Conservation (phyloP, 1,140 invertebrate genomes). For the Akabosia matsudoensis region DNA sequence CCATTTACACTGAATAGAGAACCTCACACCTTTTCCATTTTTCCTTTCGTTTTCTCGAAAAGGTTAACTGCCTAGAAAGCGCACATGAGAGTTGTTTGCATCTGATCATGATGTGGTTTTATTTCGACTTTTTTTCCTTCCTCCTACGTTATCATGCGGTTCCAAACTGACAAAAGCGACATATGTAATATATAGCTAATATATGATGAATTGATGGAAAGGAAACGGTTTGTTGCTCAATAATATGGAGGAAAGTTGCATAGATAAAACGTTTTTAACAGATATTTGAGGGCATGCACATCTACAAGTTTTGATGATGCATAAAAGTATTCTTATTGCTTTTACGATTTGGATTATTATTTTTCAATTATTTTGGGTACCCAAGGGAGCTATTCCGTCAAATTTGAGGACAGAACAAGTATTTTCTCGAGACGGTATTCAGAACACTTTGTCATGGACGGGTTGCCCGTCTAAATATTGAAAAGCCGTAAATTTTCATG, state of each 20-base stretch:
- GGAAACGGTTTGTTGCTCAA: not conserved
- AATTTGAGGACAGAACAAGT: not conserved
- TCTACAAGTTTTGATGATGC: not conserved
- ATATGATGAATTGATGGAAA: not conserved
- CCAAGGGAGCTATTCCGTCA: not conserved
- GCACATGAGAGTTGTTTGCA: not conserved
- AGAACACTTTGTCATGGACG: too few species aligned
- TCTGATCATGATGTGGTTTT: not conserved
- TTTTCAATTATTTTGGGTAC: not conserved
- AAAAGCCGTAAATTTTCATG: constrained; percentile 45
- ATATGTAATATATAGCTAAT: too few species aligned
- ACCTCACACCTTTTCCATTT: constrained; percentile 17
- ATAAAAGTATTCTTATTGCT: constrained; percentile 5
- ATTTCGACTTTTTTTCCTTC: not conserved
- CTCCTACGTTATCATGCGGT: not conserved
- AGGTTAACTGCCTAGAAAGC: constrained; percentile 4
- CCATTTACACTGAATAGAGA: constrained; percentile 15
- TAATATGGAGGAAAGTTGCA: not conserved
- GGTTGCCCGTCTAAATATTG: constrained; percentile 29
- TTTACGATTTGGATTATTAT: constrained; percentile 14
- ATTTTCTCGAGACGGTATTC: not conserved
- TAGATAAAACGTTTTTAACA: not conserved
- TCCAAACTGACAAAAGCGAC: not conserved
- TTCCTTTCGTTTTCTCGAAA: constrained; percentile 8
- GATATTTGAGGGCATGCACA: not conserved